Conservation (phyloP, 2,888 invertebrate species). For the Torymus texanus region DNA sequence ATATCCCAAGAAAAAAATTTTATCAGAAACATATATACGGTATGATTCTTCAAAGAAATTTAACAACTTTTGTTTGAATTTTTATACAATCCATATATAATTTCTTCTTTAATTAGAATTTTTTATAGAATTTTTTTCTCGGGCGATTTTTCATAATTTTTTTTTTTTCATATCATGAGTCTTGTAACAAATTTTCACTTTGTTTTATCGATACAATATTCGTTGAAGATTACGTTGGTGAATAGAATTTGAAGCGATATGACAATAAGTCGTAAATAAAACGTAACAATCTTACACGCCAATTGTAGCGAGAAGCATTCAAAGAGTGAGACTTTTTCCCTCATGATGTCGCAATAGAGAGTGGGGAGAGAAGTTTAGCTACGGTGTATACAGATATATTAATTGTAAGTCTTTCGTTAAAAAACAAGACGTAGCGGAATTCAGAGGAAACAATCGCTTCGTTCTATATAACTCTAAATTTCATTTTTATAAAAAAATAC, state of each 20-base stretch:
- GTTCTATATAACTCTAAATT: conserved; percentile 1
- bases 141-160: conserved; percentile 1
- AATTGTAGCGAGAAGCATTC: conserved; percentile 26
- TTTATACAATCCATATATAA: too few species aligned
- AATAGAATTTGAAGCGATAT: conserved; percentile 24
- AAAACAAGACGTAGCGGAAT: conserved; percentile 24
- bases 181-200: conserved; percentile 1
- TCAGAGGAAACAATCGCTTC: conserved; percentile 6
- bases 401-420: conserved; percentile 7
- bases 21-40: neutral
- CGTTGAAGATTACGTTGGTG: conserved; percentile 33
- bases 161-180: conserved; percentile 18
- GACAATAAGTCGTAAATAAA: conserved; percentile 26
- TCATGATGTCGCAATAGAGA: neutral
- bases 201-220: conserved; percentile 37
- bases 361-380: conserved; percentile 2
- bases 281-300: conserved; percentile 3
- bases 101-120: neutral
- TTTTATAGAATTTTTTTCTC: conserved; percentile 17
- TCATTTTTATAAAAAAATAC: conserved; percentile 39
- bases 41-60: too few species aligned
- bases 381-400: conserved; percentile 13
- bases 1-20: conserved; percentile 25
- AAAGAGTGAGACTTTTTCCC: conserved; percentile 22
- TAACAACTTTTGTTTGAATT: too few species aligned